A percentile compares a stretch with the other conserved stretches of the same genome.
Evolutionary conservation across 2,888 invertebrate species (phyloP).

Genomic region (Acronicta aceris): DNA sequence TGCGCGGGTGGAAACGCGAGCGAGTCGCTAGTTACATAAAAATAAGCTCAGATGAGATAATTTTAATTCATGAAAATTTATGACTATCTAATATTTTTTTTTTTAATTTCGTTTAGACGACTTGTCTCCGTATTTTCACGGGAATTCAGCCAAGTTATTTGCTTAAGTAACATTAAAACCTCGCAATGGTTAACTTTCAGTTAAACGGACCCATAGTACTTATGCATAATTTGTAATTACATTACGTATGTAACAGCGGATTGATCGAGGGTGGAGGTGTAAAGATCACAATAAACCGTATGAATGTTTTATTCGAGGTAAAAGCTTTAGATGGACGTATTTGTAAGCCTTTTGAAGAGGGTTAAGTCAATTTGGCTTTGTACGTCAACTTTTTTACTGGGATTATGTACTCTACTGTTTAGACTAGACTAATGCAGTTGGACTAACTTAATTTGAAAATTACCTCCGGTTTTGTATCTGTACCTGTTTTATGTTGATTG

Average conservation of each 20-base stretch:
- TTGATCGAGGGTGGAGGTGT: conserved; percentile 70
- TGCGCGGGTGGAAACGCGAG: too few species aligned
- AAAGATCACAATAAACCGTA: conserved; percentile 83
- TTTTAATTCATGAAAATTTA: too few species aligned
- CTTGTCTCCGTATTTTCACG: too few species aligned
- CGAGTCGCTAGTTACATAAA: too few species aligned
- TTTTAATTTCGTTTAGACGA: too few species aligned
- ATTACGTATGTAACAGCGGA: conserved; percentile 43
- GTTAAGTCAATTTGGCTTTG: conserved; percentile 86
- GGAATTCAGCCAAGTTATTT: too few species aligned
- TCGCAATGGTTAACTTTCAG: conserved; percentile 5
- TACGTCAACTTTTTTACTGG: conserved; percentile 83
- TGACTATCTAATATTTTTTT: too few species aligned
- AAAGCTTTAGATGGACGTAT: conserved; percentile 82
- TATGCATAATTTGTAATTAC: conserved; percentile 52
- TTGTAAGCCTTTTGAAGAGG: conserved; percentile 86
- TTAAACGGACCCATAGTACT: conserved; percentile 16
- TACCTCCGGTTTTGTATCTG: conserved; percentile 6
- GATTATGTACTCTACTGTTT: conserved; percentile 64
- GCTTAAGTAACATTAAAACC: not conserved
- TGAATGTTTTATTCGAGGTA: conserved; percentile 84
- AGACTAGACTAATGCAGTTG: conserved; percentile 58
- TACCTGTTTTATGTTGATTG: too few species aligned
- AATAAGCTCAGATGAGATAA: too few species aligned
- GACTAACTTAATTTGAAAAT: conserved; percentile 31